Conservation (phyloP, 2,113 vertebrate genomes). For the Bos indicus region DNA sequence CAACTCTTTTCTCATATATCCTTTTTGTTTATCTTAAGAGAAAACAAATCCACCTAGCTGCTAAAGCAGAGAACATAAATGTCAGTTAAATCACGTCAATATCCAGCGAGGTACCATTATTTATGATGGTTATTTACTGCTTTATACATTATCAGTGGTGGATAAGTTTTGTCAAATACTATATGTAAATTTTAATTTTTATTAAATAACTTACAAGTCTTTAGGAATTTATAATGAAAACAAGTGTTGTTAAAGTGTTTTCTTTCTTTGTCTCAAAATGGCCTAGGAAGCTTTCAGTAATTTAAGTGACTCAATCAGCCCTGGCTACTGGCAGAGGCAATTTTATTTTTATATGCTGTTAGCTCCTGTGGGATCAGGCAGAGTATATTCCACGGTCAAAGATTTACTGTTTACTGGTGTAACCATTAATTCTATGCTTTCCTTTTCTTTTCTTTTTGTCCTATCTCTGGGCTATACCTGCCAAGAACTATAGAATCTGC, state of each 20-base stretch:
- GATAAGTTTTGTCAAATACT: neutral
- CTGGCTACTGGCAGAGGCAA: neutral
- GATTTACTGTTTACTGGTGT: neutral
- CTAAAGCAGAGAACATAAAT: neutral
- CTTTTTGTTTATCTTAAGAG: neutral
- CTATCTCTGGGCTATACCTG: neutral
- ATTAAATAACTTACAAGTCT: neutral
- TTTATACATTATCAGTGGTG: neutral
- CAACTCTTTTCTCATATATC: neutral
- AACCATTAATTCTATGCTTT: neutral
- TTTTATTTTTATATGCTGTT: neutral
- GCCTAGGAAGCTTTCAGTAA: neutral
- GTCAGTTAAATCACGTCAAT: neutral
- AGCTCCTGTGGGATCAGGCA: neutral
- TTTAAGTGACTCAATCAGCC: neutral
- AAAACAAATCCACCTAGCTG: neutral
- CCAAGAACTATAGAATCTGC: neutral
- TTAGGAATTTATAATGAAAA: constrained; percentile 15
- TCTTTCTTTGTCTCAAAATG: neutral
- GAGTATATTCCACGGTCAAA: neutral
- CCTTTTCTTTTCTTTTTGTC: too few relatives aligned
- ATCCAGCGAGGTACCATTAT: neutral
- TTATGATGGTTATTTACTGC: neutral
- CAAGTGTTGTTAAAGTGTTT: neutral
- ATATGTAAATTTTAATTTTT: constrained; percentile 8